Percentiles rank a stretch among this genome's conserved stretches.
Conservation (phyloP, 2,888 invertebrate genomes). For the Serrognathus titanus region DNA sequence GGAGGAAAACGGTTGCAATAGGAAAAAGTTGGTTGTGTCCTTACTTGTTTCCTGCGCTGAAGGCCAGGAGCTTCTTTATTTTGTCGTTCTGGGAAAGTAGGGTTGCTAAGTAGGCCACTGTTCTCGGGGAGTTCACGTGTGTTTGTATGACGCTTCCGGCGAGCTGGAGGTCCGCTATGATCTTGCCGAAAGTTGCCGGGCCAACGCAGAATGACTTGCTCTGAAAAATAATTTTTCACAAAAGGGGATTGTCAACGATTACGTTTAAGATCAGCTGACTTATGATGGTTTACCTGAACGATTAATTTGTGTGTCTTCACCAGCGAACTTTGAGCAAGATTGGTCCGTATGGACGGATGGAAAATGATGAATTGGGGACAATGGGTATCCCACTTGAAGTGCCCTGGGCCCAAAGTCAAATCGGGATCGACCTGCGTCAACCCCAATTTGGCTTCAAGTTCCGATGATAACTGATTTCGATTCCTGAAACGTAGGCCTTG, state of each 20-base stretch:
- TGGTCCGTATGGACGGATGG: constrained; percentile 54
- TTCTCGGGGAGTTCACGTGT: constrained; percentile 74
- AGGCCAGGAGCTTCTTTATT: constrained; percentile 58
- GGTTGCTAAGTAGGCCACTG: constrained; percentile 74
- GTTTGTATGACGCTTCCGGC: constrained; percentile 75
- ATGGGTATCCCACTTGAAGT: constrained; percentile 46
- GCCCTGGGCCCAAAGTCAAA: constrained; percentile 28
- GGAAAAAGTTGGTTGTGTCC: background rate
- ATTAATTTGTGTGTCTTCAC: constrained; percentile 56
- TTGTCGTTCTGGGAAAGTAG: constrained; percentile 58
- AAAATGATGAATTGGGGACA: constrained; percentile 56
- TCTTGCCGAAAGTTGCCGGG: constrained; percentile 69
- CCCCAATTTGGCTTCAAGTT: constrained; percentile 22
- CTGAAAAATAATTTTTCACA: constrained; percentile 44
- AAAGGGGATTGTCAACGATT: too few relatives aligned
- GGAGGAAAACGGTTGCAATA: background rate
- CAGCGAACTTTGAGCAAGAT: constrained; percentile 55
- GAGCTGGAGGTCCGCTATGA: constrained; percentile 62
- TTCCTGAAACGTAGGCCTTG: constrained; percentile 1
- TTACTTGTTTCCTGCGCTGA: constrained; percentile 56
- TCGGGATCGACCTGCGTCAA: constrained; percentile 32
- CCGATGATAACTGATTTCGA: constrained; percentile 6
- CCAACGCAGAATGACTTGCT: constrained; percentile 79
- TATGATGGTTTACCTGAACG: too few relatives aligned
- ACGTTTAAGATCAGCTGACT: too few relatives aligned